Evolutionary conservation across 2,113 vertebrate genomes (phyloP), one percentile per base, ranked within the genome.

Genomic region (Paracanthobrama guichenoti): DNA sequence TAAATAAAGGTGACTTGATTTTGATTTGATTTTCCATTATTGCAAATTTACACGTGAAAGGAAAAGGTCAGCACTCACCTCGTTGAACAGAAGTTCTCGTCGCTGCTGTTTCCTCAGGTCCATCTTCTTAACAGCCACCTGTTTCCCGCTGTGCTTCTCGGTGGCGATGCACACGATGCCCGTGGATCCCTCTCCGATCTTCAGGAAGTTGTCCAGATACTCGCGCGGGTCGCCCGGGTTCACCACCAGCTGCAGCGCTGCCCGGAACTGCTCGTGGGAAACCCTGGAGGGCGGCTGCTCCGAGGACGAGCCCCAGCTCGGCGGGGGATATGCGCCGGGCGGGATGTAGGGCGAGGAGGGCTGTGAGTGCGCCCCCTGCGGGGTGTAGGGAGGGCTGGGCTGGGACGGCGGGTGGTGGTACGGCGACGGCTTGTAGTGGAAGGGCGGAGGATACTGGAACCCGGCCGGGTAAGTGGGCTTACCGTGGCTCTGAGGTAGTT

Each of bases 91-190:
- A 89, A 99, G 94, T 87, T 99, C 98, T 81, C 98, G 93, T 42
- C 98, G 94, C 91, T 99, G 98, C 88, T 99, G 98, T 85, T 99
- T 99, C 85, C 98, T 94, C 85, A 99, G 97, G 92, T 99, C 97
- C 98, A 99, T 99, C 92, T 99, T 99, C 95, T 99, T 99, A 84
- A 99, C 98, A 0, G 98, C 98, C 0, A 99, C 98, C 91, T 98
- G 97, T 89, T 98, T 99, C 16, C 98, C 98, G 0, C 97, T 98
- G 94, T 97, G 97, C 90, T 97, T 98, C 92, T 99, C 97, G 0
- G 96, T 98, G 87, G 97, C 97, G 1, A 99, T 99, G 94, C 98
- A 99, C 73, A 99, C 98, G 0, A 99, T 99, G 2, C 98, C 98
- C 0, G 98, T 99, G 69, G 98, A 99, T 84, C 98, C 98, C 93